Evolutionary conservation across 2,797 vertebrate species (phyloP), one percentile per base, ranked within the genome.

Genomic region (Xyrichtys novacula): DNA sequence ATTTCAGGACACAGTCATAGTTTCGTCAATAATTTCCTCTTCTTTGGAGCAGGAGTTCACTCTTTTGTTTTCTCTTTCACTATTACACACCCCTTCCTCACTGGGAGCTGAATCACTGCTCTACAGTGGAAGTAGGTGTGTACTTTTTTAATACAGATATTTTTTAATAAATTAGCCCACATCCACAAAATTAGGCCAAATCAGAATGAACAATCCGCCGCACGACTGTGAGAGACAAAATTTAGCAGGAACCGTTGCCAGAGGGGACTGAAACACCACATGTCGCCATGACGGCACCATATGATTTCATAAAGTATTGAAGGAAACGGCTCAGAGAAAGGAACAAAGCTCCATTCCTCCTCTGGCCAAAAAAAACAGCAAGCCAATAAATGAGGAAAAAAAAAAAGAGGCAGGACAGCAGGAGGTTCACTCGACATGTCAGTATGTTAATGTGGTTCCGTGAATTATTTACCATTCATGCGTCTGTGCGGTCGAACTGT

Each of bases 231-330:
- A 66, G 54, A 25, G 40, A 65, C 67, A 40, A 73, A 29, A 66
- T 48, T 28, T 8, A 54, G 10, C 34, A 64, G 66, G 34, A 40
- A 73, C 40, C 58, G 29, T 23, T 1, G 67, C 84, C 81, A 48
- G 67, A n/a, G 10, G 75, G 74, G 55, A 52, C 59, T 39, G 19
- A 1, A 7, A 19, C 29, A 31, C 83, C 87, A 89, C 76, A 88
- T 89, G 85, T 83, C 71, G 10, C 78, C 66, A 70, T 59, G 56
- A 74, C 7, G 14, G 53, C 71, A 49, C 68, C 92, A 93, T 92
- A 91, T 90, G 92, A 89, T 69, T 86, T 74, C 76, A 91, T 92
- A 19, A 91, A 91, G 47, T 84, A 92, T 91, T 92, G 66, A 92
- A 48, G 66, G 91, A 17, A 44, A 83, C 70, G 29, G 81, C 90